Conservation (phyloP, 2,797 vertebrate species). For the Stomatorhinus walkeri region DNA sequence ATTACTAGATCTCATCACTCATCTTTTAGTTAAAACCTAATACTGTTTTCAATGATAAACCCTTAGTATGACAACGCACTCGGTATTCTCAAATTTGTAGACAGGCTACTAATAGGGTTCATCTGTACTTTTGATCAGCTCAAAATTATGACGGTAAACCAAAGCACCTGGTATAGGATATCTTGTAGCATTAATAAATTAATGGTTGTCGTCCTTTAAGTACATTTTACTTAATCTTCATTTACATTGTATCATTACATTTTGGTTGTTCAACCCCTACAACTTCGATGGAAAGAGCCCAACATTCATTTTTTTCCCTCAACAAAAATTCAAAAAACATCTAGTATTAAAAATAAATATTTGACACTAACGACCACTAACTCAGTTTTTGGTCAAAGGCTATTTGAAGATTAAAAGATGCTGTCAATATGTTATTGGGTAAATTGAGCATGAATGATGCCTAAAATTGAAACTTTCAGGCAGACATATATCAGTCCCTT, state of each 20-base stretch:
- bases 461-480: slow-evolving; percentile 11
- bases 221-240: neutral
- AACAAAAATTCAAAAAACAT: slow-evolving; percentile 23
- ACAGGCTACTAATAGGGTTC: neutral
- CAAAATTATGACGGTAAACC: neutral
- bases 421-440: slow-evolving; percentile 7
- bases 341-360: slow-evolving; percentile 21
- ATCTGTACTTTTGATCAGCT: neutral
- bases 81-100: neutral
- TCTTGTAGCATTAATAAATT: neutral
- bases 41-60: neutral
- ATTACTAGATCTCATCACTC: neutral
- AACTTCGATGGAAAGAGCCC: neutral
- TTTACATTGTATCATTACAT: neutral
- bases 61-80: neutral
- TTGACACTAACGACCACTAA: slow-evolving; percentile 39
- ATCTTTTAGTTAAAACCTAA: neutral
- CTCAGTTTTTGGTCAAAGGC: slow-evolving; percentile 59
- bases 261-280: slow-evolving; percentile 9
- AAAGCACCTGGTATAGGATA: neutral
- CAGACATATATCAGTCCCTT: neutral
- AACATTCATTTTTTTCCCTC: slow-evolving; percentile 23
- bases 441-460: slow-evolving; percentile 8
- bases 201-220: neutral
- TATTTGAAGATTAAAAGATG: slow-evolving; percentile 41